phyloP scores from a whole-genome alignment of 2,113 vertebrate genomes.

The Cervus canadensis region DNA sequence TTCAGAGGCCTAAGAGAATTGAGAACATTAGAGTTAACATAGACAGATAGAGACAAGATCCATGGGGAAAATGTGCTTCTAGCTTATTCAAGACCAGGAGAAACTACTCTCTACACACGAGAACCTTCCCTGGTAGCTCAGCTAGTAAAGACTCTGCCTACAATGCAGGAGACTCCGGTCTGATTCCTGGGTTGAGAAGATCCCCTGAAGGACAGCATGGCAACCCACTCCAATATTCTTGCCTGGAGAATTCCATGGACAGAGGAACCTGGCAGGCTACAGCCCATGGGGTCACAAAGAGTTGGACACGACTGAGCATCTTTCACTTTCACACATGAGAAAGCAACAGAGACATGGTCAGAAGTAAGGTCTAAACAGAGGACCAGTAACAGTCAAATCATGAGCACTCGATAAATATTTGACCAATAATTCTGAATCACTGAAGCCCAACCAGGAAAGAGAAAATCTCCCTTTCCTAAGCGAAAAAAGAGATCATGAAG shows the following conservation, averaged over 20 bases:
- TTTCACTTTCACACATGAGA: neutral
- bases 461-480: neutral
- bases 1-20: neutral
- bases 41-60: neutral
- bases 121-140: neutral
- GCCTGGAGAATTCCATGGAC: neutral
- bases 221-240: neutral
- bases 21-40: neutral
- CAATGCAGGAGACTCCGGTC: neutral
- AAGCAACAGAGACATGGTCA: neutral
- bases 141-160: neutral
- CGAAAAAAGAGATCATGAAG: neutral
- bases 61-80: neutral
- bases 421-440: slow-evolving; percentile 20
- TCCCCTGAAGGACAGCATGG: neutral
- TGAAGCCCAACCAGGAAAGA: neutral
- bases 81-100: neutral
- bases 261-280: neutral
- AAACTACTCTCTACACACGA: neutral
- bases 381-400: neutral
- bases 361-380: neutral
- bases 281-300: neutral
- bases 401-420: slow-evolving; percentile 15
- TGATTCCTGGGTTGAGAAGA: neutral
- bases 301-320: neutral